Evolutionary conservation across 2,797 vertebrate species (phyloP).

Genomic region (Sternotherus odoratus): DNA sequence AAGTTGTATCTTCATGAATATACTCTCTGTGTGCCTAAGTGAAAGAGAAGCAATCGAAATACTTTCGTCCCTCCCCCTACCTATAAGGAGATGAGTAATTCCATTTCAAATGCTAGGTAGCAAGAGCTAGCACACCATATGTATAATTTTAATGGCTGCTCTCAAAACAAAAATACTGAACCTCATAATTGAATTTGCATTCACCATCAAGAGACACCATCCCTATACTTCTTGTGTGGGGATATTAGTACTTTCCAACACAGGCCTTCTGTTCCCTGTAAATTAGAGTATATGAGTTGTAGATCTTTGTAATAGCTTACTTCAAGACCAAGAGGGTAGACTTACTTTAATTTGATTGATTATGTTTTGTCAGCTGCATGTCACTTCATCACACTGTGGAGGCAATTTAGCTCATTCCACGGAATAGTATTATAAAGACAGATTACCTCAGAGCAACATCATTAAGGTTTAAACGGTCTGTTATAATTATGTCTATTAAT

Average conservation of each 20-base stretch:
- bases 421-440: constrained; percentile 72
- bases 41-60: not conserved
- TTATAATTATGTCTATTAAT: constrained; percentile 86
- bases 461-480: constrained; percentile 82
- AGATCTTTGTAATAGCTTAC: constrained; percentile 35
- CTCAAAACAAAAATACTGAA: constrained; percentile 27
- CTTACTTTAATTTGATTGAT: constrained; percentile 62
- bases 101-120: not conserved
- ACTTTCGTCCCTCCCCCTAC: not conserved
- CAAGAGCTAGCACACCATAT: not conserved
- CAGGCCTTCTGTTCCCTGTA: constrained; percentile 26
- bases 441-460: constrained; percentile 80
- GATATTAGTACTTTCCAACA: constrained; percentile 37
- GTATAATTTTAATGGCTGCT: constrained; percentile 27
- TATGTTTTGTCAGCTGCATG: constrained; percentile 82
- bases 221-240: not conserved
- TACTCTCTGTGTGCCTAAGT: not conserved
- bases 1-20: not conserved
- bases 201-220: not conserved
- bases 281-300: constrained; percentile 36
- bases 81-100: not conserved
- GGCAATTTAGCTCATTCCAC: constrained; percentile 73
- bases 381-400: constrained; percentile 81
- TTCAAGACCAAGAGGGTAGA: constrained; percentile 36
- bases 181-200: constrained; percentile 50